Evolutionary conservation across 2,797 vertebrate genomes (phyloP).

Genomic region (Leptoclinus maculatus): DNA sequence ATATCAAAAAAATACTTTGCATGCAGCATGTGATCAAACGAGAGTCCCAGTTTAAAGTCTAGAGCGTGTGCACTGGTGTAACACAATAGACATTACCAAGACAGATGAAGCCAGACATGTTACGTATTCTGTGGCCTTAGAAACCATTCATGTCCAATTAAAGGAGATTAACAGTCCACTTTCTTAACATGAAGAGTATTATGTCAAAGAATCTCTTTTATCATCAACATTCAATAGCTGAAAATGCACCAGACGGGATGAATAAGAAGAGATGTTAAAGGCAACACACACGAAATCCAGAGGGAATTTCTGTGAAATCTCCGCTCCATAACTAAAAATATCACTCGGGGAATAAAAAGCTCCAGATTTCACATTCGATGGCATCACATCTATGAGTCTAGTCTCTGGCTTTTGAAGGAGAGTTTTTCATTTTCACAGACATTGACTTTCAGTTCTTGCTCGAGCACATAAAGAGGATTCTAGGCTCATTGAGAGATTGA

Average conservation of each 20-base stretch:
- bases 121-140: background rate
- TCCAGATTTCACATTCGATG: slow-evolving; percentile 66
- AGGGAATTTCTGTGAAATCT: slow-evolving; percentile 56
- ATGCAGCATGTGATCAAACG: background rate
- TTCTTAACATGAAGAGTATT: slow-evolving; percentile 22
- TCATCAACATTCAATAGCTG: slow-evolving; percentile 44
- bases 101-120: background rate
- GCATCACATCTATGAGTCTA: slow-evolving; percentile 55
- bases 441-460: slow-evolving; percentile 63
- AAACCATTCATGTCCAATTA: background rate
- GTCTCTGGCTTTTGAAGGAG: slow-evolving; percentile 41
- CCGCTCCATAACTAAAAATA: slow-evolving; percentile 59
- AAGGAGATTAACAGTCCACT: background rate
- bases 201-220: slow-evolving; percentile 11
- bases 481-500: background rate
- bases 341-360: slow-evolving; percentile 48
- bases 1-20: background rate
- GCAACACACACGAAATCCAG: slow-evolving; percentile 46
- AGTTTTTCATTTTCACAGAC: slow-evolving; percentile 65
- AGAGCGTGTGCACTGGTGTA: background rate
- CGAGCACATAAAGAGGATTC: slow-evolving; percentile 41
- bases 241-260: slow-evolving; percentile 40
- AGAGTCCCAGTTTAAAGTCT: background rate
- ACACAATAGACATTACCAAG: background rate
- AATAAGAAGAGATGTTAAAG: slow-evolving; percentile 47